Conservation (phyloP, 2,113 vertebrate species). For the Scopus umbretta region DNA sequence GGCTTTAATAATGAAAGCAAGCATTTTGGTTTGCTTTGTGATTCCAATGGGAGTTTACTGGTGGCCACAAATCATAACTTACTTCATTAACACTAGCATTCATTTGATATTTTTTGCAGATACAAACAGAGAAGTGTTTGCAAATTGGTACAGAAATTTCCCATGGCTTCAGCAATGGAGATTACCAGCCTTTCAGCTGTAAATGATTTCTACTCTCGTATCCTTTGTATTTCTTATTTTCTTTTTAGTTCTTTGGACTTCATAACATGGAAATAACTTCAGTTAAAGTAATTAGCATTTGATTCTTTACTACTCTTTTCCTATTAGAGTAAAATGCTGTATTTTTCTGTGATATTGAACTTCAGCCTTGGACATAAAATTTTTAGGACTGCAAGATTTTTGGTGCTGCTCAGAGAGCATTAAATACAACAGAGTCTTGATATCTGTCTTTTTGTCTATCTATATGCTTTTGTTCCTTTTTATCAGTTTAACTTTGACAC, state of each 20-base stretch:
- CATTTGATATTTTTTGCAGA: slow-evolving; percentile 55
- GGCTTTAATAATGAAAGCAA: neutral
- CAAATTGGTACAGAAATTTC: slow-evolving; percentile 64
- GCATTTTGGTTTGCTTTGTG: neutral
- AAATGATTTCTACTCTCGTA: slow-evolving; percentile 88
- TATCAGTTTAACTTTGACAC: slow-evolving; percentile 46
- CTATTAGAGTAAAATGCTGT: neutral
- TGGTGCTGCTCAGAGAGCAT: neutral
- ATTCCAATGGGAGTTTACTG: neutral
- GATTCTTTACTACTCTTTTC: neutral
- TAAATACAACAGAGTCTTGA: neutral
- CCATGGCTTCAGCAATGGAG: slow-evolving; percentile 60
- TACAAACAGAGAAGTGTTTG: slow-evolving; percentile 75
- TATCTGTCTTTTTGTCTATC: neutral
- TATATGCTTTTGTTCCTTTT: neutral
- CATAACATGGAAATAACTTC: neutral
- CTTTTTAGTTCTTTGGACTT: neutral
- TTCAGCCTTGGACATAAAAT: neutral
- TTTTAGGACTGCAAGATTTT: neutral
- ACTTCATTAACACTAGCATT: neutral
- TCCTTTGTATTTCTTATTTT: slow-evolving; percentile 67
- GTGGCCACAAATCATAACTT: neutral
- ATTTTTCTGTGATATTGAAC: neutral
- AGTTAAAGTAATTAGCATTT: neutral
- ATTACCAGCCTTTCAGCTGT: slow-evolving; percentile 82